These are phyloP conservation scores for Drosophila ananassae DNA, from an alignment of 1,140 invertebrate genomes.

Conservation along the genomic window DNA sequence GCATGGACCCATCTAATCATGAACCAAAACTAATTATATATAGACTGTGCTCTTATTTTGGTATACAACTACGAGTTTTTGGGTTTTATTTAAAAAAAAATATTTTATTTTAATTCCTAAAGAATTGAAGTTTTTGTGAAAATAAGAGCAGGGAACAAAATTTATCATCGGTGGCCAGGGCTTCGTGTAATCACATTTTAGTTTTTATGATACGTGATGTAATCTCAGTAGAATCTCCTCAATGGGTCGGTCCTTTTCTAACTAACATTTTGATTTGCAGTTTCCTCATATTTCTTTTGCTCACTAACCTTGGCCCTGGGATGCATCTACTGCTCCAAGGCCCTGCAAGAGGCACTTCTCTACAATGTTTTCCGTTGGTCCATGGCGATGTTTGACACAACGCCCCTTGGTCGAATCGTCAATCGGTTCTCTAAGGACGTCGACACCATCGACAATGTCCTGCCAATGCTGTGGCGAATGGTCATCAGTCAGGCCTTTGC, in stretches of 20 bases:
- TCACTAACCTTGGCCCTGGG: conserved; percentile 83
- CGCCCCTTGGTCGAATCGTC: conserved; percentile 90
- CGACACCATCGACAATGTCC: conserved; percentile 87
- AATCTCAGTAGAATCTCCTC: not conserved
- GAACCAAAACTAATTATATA: not conserved
- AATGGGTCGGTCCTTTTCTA: not conserved
- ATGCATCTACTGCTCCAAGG: conserved; percentile 85
- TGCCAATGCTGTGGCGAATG: conserved; percentile 83
- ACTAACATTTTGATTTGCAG: conserved; percentile 64
- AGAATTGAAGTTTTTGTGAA: not conserved
- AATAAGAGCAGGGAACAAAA: not conserved
- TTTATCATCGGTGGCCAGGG: conserved; percentile 17
- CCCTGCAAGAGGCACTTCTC: conserved; percentile 86
- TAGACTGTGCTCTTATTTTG: not conserved
- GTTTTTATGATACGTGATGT: too few relatives aligned
- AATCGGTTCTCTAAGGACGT: conserved; percentile 91
- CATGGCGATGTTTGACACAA: conserved; percentile 91
- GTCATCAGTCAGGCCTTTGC: conserved; percentile 76
- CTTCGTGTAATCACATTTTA: conserved; percentile 7
- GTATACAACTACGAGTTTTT: not conserved
- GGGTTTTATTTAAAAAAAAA: not conserved
- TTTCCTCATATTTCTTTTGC: conserved; percentile 71
- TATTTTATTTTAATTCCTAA: too few relatives aligned
- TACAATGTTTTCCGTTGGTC: conserved; percentile 87
- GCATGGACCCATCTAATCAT: conserved; percentile 19